phyloP scores from a whole-genome alignment of 2,888 invertebrate species.

The Tanypteryx hageni region DNA sequence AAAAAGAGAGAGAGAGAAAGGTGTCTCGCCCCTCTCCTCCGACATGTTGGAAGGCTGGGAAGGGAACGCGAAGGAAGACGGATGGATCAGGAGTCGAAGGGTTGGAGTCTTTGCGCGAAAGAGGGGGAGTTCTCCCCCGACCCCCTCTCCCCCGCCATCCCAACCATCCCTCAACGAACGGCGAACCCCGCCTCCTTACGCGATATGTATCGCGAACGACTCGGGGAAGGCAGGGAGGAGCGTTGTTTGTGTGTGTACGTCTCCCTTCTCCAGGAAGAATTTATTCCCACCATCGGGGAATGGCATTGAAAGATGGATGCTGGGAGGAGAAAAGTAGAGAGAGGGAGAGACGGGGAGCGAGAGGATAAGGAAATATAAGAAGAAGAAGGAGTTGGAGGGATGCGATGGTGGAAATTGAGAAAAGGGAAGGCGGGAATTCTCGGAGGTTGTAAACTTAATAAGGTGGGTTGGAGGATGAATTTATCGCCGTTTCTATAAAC shows the following conservation, averaged over 20 bases:
- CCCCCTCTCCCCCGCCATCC: neutral
- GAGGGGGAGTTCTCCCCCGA: neutral
- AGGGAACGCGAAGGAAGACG: neutral
- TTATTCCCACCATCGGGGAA: neutral
- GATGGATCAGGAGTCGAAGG: neutral
- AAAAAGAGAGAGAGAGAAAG: neutral
- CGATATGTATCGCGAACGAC: slow-evolving; percentile 10
- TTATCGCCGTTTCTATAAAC: no score
- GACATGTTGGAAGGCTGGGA: no score
- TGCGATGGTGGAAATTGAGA: neutral
- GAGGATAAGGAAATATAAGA: neutral
- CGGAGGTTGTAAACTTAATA: no score
- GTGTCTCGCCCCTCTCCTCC: neutral
- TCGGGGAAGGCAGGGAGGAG: neutral
- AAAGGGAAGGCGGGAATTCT: neutral
- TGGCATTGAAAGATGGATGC: slow-evolving; percentile 10
- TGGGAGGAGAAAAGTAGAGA: neutral
- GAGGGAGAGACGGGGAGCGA: neutral
- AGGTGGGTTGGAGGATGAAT: no score
- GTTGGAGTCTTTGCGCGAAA: neutral
- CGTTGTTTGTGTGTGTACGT: neutral
- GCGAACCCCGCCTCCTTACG: neutral
- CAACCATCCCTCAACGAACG: no score
- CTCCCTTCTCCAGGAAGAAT: slow-evolving; percentile 25
- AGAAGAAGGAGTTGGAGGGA: neutral